A percentile compares a stretch with the other conserved stretches of the same genome.
phyloP scores from a whole-genome alignment of 2,113 vertebrate genomes.

The Pyxicephalus adspersus region DNA sequence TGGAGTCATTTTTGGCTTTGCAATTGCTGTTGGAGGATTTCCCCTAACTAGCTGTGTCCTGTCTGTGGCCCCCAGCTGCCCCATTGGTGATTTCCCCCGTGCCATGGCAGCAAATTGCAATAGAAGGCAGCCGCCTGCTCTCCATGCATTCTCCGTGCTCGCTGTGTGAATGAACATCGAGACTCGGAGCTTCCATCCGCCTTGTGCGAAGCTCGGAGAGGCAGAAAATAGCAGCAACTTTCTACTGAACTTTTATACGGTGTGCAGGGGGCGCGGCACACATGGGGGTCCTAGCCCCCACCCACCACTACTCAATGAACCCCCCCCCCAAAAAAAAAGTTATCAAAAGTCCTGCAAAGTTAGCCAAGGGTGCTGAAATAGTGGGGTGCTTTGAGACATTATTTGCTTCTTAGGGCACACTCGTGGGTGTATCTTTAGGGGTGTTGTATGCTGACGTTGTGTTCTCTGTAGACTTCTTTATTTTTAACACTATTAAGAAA shows the following conservation, averaged over 20 bases:
- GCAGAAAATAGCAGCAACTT: background rate
- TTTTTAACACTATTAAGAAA: too few species aligned
- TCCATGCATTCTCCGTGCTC: background rate
- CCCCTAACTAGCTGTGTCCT: background rate
- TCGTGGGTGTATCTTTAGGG: conserved; percentile 8
- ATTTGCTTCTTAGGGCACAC: background rate
- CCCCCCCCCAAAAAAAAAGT: conserved; percentile 14
- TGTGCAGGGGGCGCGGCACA: background rate
- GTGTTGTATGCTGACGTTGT: background rate
- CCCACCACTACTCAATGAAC: background rate
- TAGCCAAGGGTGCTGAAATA: background rate
- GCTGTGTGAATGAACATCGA: conserved; percentile 5
- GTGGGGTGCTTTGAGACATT: background rate
- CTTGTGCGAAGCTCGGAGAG: background rate
- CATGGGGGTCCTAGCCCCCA: background rate
- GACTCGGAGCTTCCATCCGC: background rate
- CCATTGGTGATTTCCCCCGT: background rate
- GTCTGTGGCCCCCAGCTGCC: background rate
- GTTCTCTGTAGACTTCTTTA: background rate
- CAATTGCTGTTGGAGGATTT: too few species aligned
- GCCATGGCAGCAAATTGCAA: background rate
- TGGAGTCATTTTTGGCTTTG: background rate
- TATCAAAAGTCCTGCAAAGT: background rate
- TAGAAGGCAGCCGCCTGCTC: background rate
- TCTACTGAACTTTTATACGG: conserved; percentile 17